Evolutionary conservation across 2,113 vertebrate genomes (phyloP), one percentile per base, ranked within the genome.

Genomic region (Callocephalon fimbriatum): DNA sequence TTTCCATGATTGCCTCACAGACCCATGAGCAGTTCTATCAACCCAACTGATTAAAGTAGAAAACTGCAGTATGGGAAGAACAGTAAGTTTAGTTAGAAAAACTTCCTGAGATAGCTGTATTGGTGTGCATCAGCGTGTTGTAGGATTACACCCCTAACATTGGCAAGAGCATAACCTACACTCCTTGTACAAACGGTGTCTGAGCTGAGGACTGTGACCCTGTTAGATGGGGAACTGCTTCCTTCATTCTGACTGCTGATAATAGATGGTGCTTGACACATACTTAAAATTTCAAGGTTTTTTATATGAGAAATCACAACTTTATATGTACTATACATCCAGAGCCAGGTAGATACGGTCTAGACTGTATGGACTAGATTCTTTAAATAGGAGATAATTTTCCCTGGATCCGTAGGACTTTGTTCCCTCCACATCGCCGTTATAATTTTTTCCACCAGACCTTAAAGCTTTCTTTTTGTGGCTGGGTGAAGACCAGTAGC

Each of bases 401-500:
- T 67, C n/a, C 29, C 38, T 71, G 22, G 15, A 8, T 78, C 29
- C 67, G 6, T 73, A 67, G 12, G 19, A 71, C 38, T 74, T 70
- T 10, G 4, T 50, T 54, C 1, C 9, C 5, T 17, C 1, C 7
- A 3, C 7, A 29, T 7, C 0, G 7, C 17, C 6, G 6, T 31
- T 54, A 48, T 9, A 8, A 29, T 16, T 78, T 84, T 84, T 85
- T 54, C 58, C 17, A 71, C 4, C 11, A 59, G 11, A 54, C 7
- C 17, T 23, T 68, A 37, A 38, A 65, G 40, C 21, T 84, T 73
- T 37, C 2, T 56, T 66, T 70, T 87, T 71, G 15, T 85, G 38
- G 14, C 42, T 84, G 3, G 51, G 40, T 16, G 12, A 59, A 54
- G 26, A 61, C 18, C 3, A 7, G n/a, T 56, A 71, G 32, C 31